These are phyloP conservation scores for Lepidotrigona ventralis DNA, from an alignment of 1,140 invertebrate species.

Conservation along the genomic window DNA sequence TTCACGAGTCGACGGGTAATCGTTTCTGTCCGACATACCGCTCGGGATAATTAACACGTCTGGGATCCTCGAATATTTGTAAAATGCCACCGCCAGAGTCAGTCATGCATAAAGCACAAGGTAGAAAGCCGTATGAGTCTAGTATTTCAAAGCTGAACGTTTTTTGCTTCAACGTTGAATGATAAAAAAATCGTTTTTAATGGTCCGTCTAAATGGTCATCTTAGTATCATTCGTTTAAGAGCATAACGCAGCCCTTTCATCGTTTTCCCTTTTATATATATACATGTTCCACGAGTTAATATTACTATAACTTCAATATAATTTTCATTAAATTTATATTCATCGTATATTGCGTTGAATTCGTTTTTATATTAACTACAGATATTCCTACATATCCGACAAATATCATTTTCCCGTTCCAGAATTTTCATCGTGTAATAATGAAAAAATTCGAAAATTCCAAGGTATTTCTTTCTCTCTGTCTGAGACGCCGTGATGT, in stretches of 20 bases:
- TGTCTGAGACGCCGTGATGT: neutral
- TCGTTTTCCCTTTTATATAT: neutral
- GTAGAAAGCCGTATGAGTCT: neutral
- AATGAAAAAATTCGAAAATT: neutral
- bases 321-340: neutral
- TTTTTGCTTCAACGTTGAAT: neutral
- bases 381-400: neutral
- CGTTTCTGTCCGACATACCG: slow-evolving; percentile 31
- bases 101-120: too few relatives aligned
- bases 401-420: neutral
- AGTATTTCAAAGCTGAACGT: neutral
- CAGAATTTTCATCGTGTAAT: neutral
- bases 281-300: neutral
- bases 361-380: neutral
- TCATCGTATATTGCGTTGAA: neutral
- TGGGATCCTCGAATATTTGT: slow-evolving; percentile 30
- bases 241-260: neutral
- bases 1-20: slow-evolving; percentile 47
- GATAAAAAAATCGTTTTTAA: neutral
- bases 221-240: neutral
- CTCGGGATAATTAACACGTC: slow-evolving; percentile 53
- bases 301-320: neutral
- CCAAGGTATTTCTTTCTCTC: neutral
- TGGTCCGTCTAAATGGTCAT: neutral
- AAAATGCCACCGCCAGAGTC: slow-evolving; percentile 4